Evolutionary conservation across 1,140 invertebrate species (phyloP).

Genomic region (Brachionus calyciflorus): DNA sequence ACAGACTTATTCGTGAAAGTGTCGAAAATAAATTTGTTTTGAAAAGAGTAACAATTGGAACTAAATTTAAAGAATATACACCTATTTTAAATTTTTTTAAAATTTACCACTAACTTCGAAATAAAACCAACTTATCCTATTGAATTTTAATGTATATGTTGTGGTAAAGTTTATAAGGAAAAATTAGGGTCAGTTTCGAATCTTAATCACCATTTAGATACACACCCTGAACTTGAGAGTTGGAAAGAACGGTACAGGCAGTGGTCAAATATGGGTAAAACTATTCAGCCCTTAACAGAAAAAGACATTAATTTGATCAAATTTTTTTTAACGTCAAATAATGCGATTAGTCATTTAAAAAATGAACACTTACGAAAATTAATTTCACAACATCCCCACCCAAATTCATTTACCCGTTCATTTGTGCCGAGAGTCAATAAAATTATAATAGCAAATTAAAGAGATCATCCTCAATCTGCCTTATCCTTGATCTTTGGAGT

Average conservation of each 20-base stretch:
- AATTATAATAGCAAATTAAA: constrained; percentile 2
- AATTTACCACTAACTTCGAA: neutral
- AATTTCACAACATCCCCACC: neutral
- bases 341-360: neutral
- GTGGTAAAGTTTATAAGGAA: neutral
- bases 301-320: neutral
- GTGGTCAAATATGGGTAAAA: neutral
- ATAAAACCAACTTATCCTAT: constrained; percentile 4
- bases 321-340: neutral
- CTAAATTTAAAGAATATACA: neutral
- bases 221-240: neutral
- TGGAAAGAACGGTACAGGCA: neutral
- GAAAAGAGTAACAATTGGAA: neutral
- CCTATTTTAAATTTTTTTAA: neutral
- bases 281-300: neutral
- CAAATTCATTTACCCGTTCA: neutral
- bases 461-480: neutral
- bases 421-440: too few relatives aligned
- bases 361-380: neutral
- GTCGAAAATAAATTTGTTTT: neutral
- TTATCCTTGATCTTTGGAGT: neutral
- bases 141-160: neutral
- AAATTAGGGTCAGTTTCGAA: neutral
- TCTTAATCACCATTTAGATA: neutral
- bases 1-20: too few relatives aligned